A percentile compares a stretch with the other conserved stretches of the same genome.
Conservation (phyloP, 2,888 invertebrate genomes). For the Agapetus fuscipes region DNA sequence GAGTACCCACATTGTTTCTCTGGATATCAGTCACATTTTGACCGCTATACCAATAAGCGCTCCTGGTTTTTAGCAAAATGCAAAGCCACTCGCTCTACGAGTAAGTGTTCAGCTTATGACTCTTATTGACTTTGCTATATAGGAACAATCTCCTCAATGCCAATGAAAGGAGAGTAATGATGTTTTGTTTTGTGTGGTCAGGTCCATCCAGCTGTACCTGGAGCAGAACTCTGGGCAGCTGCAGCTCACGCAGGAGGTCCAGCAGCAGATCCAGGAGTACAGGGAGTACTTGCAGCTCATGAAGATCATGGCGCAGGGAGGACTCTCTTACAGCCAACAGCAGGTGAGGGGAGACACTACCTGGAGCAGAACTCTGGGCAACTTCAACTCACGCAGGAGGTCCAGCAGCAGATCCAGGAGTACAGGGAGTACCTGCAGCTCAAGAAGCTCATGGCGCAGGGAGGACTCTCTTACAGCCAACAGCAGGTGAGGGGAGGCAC, state of each 20-base stretch:
- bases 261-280: conserved; percentile 13
- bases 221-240: conserved; percentile 7
- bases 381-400: conserved; percentile 5
- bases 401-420: conserved; percentile 9
- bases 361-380: conserved; percentile 7
- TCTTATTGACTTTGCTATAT: too few species aligned
- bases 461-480: neutral
- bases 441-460: conserved; percentile 6
- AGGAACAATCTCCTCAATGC: too few species aligned
- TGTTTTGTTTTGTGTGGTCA: too few species aligned
- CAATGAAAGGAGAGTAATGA: too few species aligned
- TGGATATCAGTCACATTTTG: too few species aligned
- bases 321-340: neutral
- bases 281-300: conserved; percentile 11
- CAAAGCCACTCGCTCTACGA: too few species aligned
- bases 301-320: conserved; percentile 4
- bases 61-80: too few species aligned
- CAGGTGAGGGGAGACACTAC: too few species aligned
- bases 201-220: conserved; percentile 10
- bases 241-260: conserved; percentile 5
- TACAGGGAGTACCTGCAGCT: conserved; percentile 14
- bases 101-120: too few species aligned
- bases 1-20: too few species aligned
- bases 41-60: too few species aligned
- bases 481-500: neutral